Evolutionary conservation across 1,140 invertebrate genomes (phyloP).

Genomic region (Prorops nasuta): DNA sequence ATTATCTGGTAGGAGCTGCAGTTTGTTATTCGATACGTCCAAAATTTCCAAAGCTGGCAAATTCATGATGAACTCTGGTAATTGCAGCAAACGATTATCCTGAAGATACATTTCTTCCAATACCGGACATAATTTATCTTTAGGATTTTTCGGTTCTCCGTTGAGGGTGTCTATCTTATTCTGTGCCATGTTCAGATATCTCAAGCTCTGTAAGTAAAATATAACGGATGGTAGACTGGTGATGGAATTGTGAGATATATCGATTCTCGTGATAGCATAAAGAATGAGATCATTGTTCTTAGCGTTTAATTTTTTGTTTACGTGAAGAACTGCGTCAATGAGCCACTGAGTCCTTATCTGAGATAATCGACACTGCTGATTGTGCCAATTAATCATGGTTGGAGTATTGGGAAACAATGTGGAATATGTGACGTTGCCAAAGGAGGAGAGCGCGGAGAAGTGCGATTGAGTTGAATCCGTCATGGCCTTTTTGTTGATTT

Average conservation of each 20-base stretch:
- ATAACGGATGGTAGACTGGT: slow-evolving; percentile 76
- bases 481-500: slow-evolving; percentile 83
- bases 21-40: slow-evolving; percentile 91
- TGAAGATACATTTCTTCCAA: slow-evolving; percentile 88
- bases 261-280: slow-evolving; percentile 88
- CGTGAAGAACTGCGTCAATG: slow-evolving; percentile 75
- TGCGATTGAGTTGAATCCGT: slow-evolving; percentile 65
- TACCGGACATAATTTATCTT: slow-evolving; percentile 64
- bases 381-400: slow-evolving; percentile 95
- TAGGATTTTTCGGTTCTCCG: slow-evolving; percentile 57
- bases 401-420: slow-evolving; percentile 81
- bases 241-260: slow-evolving; percentile 90
- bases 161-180: slow-evolving; percentile 64
- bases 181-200: slow-evolving; percentile 81
- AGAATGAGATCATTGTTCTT: slow-evolving; percentile 72
- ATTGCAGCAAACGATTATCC: slow-evolving; percentile 79
- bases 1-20: slow-evolving; percentile 80
- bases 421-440: slow-evolving; percentile 72
- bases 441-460: slow-evolving; percentile 59
- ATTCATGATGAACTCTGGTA: slow-evolving; percentile 80
- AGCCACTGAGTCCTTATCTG: slow-evolving; percentile 80
- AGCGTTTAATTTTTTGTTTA: slow-evolving; percentile 81
- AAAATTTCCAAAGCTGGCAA: slow-evolving; percentile 78
- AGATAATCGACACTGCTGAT: slow-evolving; percentile 70
- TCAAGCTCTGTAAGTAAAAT: slow-evolving; percentile 71